Percentiles rank a stretch among this genome's conserved stretches.
phyloP scores from a whole-genome alignment of 2,797 vertebrate species.

The Tachyglossus aculeatus region DNA sequence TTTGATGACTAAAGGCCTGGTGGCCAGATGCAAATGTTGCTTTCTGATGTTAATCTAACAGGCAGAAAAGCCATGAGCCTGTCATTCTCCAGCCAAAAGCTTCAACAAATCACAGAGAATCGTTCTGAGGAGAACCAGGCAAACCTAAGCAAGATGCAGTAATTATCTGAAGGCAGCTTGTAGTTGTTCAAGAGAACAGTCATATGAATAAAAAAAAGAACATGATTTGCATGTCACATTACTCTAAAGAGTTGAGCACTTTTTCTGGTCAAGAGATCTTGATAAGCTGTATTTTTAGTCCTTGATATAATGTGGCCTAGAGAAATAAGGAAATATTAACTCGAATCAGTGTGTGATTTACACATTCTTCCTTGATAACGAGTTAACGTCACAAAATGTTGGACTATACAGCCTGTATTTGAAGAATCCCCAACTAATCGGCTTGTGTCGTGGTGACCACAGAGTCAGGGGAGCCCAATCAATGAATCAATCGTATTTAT shows the following conservation, averaged over 20 bases:
- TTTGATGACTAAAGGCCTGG: conserved; percentile 66
- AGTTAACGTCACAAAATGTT: no score
- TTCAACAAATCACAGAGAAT: conserved; percentile 36
- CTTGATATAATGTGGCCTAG: not conserved
- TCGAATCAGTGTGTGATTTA: conserved; percentile 18
- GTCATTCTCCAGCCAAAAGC: conserved; percentile 38
- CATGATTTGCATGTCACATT: not conserved
- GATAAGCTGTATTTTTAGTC: not conserved
- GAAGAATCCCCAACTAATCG: no score
- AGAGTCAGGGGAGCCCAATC: no score
- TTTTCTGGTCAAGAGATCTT: conserved; percentile 17
- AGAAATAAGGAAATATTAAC: conserved; percentile 11
- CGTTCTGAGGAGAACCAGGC: conserved; percentile 1
- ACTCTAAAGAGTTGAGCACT: not conserved
- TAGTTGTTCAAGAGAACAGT: conserved; percentile 41
- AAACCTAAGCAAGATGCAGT: conserved; percentile 42
- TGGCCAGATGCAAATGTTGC: conserved; percentile 70
- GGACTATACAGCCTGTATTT: no score
- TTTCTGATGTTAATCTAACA: conserved; percentile 71
- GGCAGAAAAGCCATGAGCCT: conserved; percentile 14
- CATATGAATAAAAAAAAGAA: not conserved
- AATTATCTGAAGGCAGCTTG: conserved; percentile 46
- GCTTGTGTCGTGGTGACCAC: no score
- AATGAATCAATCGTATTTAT: no score
- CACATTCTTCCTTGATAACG: conserved; percentile 20